These are phyloP conservation scores for Ostrea denselamellosa DNA, from an alignment of 1,140 invertebrate species.

Conservation along the genomic window DNA sequence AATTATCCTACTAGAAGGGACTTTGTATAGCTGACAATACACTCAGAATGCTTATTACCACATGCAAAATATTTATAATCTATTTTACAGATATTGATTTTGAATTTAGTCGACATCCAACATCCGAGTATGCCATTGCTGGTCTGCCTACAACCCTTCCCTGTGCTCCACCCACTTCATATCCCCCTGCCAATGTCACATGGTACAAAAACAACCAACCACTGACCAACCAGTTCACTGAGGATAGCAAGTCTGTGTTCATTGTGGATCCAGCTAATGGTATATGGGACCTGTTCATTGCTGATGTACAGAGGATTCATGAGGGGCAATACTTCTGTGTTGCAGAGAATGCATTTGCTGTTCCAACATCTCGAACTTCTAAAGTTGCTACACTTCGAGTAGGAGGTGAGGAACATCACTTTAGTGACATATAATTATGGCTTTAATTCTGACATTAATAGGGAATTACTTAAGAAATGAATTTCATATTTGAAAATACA, in stretches of 20 bases:
- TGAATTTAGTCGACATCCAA: conserved; percentile 62
- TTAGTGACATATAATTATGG: background rate
- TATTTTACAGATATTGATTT: conserved; percentile 59
- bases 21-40: no score
- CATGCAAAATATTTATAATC: background rate
- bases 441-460: no score
- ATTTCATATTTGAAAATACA: background rate
- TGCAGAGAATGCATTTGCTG: conserved; percentile 64
- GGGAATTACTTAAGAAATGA: background rate
- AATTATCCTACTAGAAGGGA: no score
- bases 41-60: no score
- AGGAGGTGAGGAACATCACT: conserved; percentile 60
- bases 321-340: conserved; percentile 73
- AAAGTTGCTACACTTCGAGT: conserved; percentile 62
- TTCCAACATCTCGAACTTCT: conserved; percentile 68
- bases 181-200: conserved; percentile 66
- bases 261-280: conserved; percentile 54
- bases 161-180: conserved; percentile 70
- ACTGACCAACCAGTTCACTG: conserved; percentile 53
- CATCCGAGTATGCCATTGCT: conserved; percentile 60
- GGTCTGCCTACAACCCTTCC: conserved; percentile 61
- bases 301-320: conserved; percentile 66
- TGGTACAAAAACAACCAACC: conserved; percentile 74
- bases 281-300: conserved; percentile 65
- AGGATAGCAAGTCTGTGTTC: conserved; percentile 38